Base-by-base conservation (phyloP, 2,888 invertebrate species). In the Apodemia duryi region DNA sequence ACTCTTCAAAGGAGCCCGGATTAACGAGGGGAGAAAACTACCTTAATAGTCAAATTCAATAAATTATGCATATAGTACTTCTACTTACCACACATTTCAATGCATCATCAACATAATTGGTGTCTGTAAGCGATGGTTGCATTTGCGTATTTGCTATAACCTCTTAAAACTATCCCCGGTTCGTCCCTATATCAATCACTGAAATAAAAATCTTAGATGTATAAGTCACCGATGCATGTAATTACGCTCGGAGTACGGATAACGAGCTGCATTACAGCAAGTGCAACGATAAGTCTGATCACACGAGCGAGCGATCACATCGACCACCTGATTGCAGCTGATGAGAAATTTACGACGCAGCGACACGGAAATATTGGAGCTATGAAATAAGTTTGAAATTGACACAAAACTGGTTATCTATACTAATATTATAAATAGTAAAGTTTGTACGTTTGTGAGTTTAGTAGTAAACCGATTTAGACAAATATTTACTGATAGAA, bases 341-440 rank as follows among this genome's bases (percentile, higher is more conserved):
- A 89, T 88, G 89, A 84, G 86, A 87, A 88, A 88, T 88, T 88
- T 87, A 71, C 83, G 82, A 86, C 85, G 79, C 85, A 80, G 69
- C 83, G 84, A 81, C 75, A 73, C 81, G 81, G 82, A 78, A 80
- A 75, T 82, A 83, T 85, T 83, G 73, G 21, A 29, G 21, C 68
- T 66, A 65, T 60, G 67, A 68, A 67, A 62, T 60, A 57, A 54
- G 46, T 64, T 61, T 57, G 64, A 28, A 63, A 21, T 41, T 54
- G 52, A 54, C 41, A 54, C 35, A 28, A 11, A 51, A 21, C 41
- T 63, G 6, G 38, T 54, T 11, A 41, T 38, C 9, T 57, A 32
- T 38, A 38, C 1, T 38, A 38, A 9, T 38, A 9, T 9, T 38
- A 38, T 35, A 1, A 35, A 35, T 5, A 35, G 5, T 1, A 35